Conservation (phyloP, 2,113 vertebrate genomes). For the Triplophysa tibetana region DNA sequence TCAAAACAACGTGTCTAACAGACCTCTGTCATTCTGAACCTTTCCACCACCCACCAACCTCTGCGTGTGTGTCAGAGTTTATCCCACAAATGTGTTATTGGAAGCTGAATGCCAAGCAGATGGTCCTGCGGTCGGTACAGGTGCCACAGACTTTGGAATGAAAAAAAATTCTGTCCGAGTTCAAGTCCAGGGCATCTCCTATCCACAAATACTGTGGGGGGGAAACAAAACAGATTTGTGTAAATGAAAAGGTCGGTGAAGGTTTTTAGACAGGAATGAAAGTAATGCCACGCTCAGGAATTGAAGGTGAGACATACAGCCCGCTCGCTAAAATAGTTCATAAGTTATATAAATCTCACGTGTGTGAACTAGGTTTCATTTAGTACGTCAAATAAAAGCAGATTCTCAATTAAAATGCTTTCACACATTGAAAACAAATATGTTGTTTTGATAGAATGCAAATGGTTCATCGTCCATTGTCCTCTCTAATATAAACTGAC, state of each 20-base stretch:
- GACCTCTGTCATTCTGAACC: constrained; percentile 43
- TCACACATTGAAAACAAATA: not conserved
- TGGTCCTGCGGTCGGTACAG: constrained; percentile 60
- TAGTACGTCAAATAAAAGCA: not conserved
- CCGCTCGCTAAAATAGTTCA: constrained; percentile 18
- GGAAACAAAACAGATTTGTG: constrained; percentile 17
- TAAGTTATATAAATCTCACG: constrained; percentile 26
- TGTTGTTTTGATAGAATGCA: not conserved
- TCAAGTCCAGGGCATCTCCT: constrained; percentile 57
- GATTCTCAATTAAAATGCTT: too few relatives aligned
- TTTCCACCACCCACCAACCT: constrained; percentile 25
- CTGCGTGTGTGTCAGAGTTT: constrained; percentile 12
- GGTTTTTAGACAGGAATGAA: constrained; percentile 25
- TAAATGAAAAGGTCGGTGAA: constrained; percentile 4
- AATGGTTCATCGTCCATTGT: too few relatives aligned
- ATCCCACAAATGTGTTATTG: constrained; percentile 37
- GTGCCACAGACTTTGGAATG: constrained; percentile 49
- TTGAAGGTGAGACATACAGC: not conserved
- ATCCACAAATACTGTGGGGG: constrained; percentile 34
- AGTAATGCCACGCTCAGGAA: constrained; percentile 22
- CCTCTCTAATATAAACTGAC: too few relatives aligned
- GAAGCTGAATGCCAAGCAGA: constrained; percentile 53
- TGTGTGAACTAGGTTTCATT: not conserved
- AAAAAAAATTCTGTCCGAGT: constrained; percentile 42
- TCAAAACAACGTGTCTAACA: constrained; percentile 52